These are phyloP conservation scores for Gallinago paraguaiae DNA, from an alignment of 2,113 vertebrate species.

Conservation along the genomic window DNA sequence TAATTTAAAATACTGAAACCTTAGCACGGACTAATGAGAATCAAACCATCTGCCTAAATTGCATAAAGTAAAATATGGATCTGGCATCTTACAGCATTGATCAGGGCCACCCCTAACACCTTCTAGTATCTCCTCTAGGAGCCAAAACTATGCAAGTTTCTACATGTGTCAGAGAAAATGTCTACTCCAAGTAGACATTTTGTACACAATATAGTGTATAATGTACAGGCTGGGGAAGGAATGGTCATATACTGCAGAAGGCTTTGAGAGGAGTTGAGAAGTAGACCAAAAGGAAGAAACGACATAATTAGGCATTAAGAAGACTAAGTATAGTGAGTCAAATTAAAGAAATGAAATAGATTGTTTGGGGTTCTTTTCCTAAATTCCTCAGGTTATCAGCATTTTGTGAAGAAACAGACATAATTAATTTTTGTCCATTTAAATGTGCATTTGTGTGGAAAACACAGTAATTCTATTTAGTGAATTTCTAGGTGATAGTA, in stretches of 20 bases:
- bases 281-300: background rate
- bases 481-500: background rate
- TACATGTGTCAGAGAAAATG: background rate
- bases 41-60: background rate
- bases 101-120: background rate
- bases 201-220: background rate
- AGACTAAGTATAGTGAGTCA: background rate
- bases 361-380: background rate
- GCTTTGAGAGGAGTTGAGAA: background rate
- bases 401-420: background rate
- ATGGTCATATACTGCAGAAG: background rate
- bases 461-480: background rate
- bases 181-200: background rate
- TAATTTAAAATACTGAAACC: background rate
- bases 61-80: background rate
- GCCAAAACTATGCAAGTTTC: background rate
- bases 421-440: background rate
- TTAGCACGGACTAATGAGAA: background rate
- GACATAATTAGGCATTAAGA: background rate
- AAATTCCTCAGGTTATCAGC: background rate
- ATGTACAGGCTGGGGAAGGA: background rate
- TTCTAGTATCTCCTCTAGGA: background rate
- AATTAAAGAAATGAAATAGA: background rate
- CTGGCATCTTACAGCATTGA: background rate
- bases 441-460: background rate